These are phyloP conservation scores for Varanus komodoensis DNA, from an alignment of 2,113 vertebrate genomes.

Conservation along the genomic window DNA sequence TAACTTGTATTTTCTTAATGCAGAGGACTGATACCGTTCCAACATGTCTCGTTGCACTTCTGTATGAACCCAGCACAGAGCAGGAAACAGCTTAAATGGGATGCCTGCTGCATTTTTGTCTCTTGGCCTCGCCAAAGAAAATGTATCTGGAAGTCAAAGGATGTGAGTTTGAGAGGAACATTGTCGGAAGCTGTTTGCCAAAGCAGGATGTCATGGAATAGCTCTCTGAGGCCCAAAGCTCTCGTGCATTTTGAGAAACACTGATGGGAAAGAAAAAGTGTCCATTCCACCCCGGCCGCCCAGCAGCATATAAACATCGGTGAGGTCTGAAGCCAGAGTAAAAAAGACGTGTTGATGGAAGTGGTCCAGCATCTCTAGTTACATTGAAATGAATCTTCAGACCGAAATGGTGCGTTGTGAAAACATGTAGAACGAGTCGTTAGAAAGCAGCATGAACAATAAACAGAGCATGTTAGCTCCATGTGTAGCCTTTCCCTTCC, in stretches of 20 bases:
- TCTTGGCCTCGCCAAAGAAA: not conserved
- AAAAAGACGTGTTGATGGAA: slow-evolving; percentile 13
- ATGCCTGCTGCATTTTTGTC: slow-evolving; percentile 37
- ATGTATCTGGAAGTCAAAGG: slow-evolving; percentile 33
- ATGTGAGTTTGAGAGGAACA: slow-evolving; percentile 23
- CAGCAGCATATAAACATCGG: not conserved
- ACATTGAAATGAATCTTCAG: slow-evolving; percentile 30
- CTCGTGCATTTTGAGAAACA: not conserved
- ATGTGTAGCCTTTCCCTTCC: slow-evolving; percentile 21
- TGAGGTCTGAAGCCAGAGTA: slow-evolving; percentile 8
- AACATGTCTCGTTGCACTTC: slow-evolving; percentile 14
- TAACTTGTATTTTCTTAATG: slow-evolving; percentile 29
- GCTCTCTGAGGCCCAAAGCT: slow-evolving; percentile 2
- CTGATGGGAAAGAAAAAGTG: not conserved
- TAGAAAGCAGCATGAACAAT: slow-evolving; percentile 21
- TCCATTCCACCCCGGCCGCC: not conserved
- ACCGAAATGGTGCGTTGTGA: not conserved
- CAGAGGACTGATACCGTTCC: not conserved
- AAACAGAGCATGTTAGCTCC: slow-evolving; percentile 32
- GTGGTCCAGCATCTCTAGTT: not conserved
- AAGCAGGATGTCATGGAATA: slow-evolving; percentile 7
- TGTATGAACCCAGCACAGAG: not conserved
- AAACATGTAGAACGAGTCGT: slow-evolving; percentile 23
- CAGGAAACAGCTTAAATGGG: slow-evolving; percentile 23
- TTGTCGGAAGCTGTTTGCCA: not conserved